A percentile compares a stretch with the other conserved stretches of the same genome.
These are phyloP conservation scores for Carollia perspicillata DNA, from an alignment of 2,113 vertebrate genomes.

Conservation along the genomic window DNA sequence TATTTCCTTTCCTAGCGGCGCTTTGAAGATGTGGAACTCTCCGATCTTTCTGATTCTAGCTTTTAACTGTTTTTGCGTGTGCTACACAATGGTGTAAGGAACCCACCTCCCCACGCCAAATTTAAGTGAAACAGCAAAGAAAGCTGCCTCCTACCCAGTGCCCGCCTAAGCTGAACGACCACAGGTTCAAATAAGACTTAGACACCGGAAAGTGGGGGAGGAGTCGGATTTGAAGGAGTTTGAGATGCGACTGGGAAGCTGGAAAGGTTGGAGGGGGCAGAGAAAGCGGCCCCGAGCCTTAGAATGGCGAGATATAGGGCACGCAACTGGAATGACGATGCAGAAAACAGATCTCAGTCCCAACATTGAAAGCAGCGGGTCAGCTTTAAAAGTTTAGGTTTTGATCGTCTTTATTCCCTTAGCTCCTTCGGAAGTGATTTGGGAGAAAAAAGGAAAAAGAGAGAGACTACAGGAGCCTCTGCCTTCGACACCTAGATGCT, in stretches of 20 bases:
- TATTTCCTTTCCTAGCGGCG: background rate
- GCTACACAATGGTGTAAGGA: background rate
- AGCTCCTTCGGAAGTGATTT: background rate
- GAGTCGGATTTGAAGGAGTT: too few species aligned
- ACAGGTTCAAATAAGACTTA: background rate
- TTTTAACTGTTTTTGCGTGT: background rate
- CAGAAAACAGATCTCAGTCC: background rate
- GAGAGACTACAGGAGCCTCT: background rate
- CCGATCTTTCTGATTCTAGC: background rate
- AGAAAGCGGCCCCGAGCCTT: fast-evolving
- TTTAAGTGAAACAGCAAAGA: background rate
- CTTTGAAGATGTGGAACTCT: conserved; percentile 31
- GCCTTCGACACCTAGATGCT: background rate
- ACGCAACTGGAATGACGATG: background rate
- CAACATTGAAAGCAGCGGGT: background rate
- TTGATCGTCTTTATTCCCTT: background rate
- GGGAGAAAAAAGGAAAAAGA: too few species aligned
- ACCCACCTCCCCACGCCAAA: background rate
- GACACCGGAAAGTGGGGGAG: background rate
- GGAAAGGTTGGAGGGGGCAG: background rate
- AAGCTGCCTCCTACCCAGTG: background rate
- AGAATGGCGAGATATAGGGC: background rate
- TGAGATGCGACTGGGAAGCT: too few species aligned
- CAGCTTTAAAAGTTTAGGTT: background rate
- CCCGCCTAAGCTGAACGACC: background rate